Base-by-base conservation (phyloP, 2,888 invertebrate genomes). In the Melangyna quadrimaculata region DNA sequence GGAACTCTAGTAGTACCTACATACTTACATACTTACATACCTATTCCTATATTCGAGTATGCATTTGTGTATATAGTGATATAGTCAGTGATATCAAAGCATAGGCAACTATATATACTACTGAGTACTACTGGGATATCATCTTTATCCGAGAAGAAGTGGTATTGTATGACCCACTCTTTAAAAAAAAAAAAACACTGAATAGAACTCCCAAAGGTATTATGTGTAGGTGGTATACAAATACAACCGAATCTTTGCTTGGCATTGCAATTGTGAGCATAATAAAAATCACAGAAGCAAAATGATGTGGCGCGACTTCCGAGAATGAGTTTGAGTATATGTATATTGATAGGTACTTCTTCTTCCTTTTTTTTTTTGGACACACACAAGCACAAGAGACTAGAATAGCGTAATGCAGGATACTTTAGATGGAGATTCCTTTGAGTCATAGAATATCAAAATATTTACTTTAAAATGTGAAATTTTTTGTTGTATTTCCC, bases 361-460 rank as follows among this genome's bases (percentile, higher is more conserved):
- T 43, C 4, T 7, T 32, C n/a, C n/a, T 57, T 17, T 43, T 40
- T 40, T 29, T 9, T 37, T 27, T 35, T 3, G 24, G 24, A 24
- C 19, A 1, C 27, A 63, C 27, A 63, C 43, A 29, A 65, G 10
- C 32, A 65, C 72, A 19, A 40, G 24, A 1, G 53, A 17, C 48
- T 71, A 61, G n/a, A 55, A 51, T 67, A 53, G 40, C 43, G 37
- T 74, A 70, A 67, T 65, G 63, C 35, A 51, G 61, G 71, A 71
- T 51, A 53, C 45, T 73, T 61, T 63, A 71, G 27, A 29, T 32
- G 29, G 40, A 19, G 17, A 79, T 71, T 69, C 61, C 59, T 81
- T 77, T 80, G 81, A 86, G 73, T 86, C 73, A 65, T 65, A 29
- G 73, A 48, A 77, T 65, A 73, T 81, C 86, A 86, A 86, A 86